A percentile compares a stretch with the other conserved stretches of the same genome.
Conservation (phyloP, 2,113 vertebrate genomes). For the Chiloscyllium plagiosum region DNA sequence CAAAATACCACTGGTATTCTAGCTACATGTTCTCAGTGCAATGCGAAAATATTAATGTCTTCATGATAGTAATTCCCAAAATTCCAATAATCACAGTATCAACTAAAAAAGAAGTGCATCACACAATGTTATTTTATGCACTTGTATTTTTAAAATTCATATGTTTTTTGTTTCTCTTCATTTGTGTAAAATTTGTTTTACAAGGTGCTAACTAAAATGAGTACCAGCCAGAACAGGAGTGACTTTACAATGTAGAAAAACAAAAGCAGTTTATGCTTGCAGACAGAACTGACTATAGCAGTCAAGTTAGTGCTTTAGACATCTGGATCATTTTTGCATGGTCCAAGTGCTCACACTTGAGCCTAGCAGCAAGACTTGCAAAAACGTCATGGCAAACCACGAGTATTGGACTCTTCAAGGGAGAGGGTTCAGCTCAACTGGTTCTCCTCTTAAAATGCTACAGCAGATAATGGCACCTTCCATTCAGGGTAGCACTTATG, state of each 20-base stretch:
- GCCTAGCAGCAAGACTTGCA: not conserved
- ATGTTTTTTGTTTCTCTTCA: not conserved
- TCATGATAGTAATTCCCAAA: not conserved
- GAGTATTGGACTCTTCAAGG: not conserved
- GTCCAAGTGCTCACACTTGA: not conserved
- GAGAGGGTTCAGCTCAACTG: not conserved
- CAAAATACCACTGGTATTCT: not conserved
- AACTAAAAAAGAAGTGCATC: not conserved
- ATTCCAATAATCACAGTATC: not conserved
- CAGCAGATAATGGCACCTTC: not conserved
- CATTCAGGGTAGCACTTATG: not conserved
- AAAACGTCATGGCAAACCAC: not conserved
- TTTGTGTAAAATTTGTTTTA: not conserved
- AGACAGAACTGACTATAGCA: not conserved
- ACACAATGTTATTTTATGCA: too few species aligned
- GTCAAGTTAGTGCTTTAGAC: not conserved
- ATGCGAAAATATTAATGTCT: not conserved
- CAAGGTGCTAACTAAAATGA: not conserved
- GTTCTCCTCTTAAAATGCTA: not conserved
- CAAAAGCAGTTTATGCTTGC: not conserved
- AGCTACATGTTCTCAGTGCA: not conserved
- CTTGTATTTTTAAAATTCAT: too few species aligned
- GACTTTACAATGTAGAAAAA: not conserved
- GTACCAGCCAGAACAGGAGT: not conserved
- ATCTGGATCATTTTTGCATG: not conserved